Evolutionary conservation across 2,888 invertebrate species (phyloP).

Genomic region (Seira musarum): DNA sequence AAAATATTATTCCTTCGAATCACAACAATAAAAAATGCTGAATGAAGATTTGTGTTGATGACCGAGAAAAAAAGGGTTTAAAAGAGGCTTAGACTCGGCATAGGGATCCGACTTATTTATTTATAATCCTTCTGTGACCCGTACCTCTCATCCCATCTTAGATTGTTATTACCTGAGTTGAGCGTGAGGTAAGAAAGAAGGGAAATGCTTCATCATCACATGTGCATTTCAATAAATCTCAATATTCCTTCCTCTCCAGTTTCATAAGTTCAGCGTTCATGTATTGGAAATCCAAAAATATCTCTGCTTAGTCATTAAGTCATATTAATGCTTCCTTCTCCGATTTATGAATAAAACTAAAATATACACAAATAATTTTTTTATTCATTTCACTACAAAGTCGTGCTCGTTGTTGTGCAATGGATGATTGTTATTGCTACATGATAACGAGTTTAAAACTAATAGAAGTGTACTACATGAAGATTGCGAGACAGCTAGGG

Average conservation of each 20-base stretch:
- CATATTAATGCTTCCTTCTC: background rate
- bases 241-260: background rate
- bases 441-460: conserved; percentile 50
- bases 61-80: conserved; percentile 40
- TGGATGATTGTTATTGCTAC: conserved; percentile 42
- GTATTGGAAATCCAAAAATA: background rate
- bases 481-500: background rate
- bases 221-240: background rate
- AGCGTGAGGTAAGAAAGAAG: background rate
- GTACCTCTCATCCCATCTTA: conserved; percentile 32
- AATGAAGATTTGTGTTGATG: conserved; percentile 32
- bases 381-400: background rate
- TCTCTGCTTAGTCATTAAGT: background rate
- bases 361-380: background rate
- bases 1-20: conserved; percentile 36
- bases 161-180: conserved; percentile 21
- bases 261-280: background rate
- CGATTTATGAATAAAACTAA: background rate
- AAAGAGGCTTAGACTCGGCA: background rate
- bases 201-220: background rate
- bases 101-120: conserved; percentile 33
- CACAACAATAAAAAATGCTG: conserved; percentile 23
- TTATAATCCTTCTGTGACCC: conserved; percentile 41
- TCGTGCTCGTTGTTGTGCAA: conserved; percentile 14
- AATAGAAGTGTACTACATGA: background rate